Evolutionary conservation across 92 coral and sea anemone genomes (phyloP), one percentile per base, ranked within the genome.

Genomic region (Porites lobata): DNA sequence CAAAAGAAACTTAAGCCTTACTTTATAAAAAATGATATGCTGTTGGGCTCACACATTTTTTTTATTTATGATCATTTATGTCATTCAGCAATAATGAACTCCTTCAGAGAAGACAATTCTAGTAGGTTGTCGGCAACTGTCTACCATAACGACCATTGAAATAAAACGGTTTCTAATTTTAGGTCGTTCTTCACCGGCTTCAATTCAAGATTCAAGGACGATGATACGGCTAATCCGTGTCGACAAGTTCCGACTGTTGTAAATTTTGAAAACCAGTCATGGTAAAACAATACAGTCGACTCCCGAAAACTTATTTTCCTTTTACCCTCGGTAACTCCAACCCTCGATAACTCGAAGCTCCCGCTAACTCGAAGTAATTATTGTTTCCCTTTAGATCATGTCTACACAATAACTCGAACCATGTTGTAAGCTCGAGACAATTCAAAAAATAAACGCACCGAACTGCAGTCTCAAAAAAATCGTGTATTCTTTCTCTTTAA

Each of bases 221-320:
- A 79, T 79, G 47, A 79, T 24, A 2, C 59, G 0, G 14, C 20
- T 79, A 63, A 63, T 63, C 83, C 65, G 47, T 13, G 13, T 4
- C 65, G 83, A 79, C 83, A 79, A 52, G 26, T 19, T 24, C 61
- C 43, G 52, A 47, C 83, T 43, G 65, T 20, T 79, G 50, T 79
- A 79, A 63, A 64, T 63, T 79, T 11, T 9, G 83, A n/a, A 79
- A 79, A 58, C 11, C 13, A 65, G 50, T 79, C 72, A 13, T 26
- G 19, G 12, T 79, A 58, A 64, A 79, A 63, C 14, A 47, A 79
- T 79, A 10, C n/a, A n/a, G 43, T 20, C 9, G 19, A 78, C 47
- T 38, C 47, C 47, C 47, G 47, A 38, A 38, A 38, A 38, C 47
- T 38, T 38, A 38, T 38, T 38, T 38, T 4, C 47, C 47, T 38